A percentile compares a stretch with the other conserved stretches of the same genome.
Evolutionary conservation across 2,797 vertebrate genomes (phyloP).

Genomic region (Alosa sapidissima): DNA sequence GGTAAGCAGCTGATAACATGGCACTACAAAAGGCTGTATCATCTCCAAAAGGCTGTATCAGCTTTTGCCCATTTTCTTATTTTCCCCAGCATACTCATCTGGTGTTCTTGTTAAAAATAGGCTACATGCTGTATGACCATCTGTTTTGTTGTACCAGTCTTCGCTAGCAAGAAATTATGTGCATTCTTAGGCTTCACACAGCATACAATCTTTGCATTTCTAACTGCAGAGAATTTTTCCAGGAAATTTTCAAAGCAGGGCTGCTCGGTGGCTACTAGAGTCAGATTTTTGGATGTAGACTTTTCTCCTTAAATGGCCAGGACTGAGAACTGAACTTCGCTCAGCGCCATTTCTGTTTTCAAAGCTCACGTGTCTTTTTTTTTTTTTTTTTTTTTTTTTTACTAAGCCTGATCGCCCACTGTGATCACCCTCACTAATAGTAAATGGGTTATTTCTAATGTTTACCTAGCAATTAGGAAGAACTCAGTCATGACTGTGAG

Average conservation of each 20-base stretch:
- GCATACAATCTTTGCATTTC: not conserved
- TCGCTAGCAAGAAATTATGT: conserved; percentile 43
- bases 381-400: not conserved
- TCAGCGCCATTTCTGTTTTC: conserved; percentile 49
- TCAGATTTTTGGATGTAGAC: not conserved
- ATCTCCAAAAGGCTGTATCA: conserved; percentile 77
- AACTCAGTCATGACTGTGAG: conserved; percentile 86
- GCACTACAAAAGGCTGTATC: conserved; percentile 77
- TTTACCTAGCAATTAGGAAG: conserved; percentile 83
- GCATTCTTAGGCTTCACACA: not conserved
- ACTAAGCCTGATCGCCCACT: conserved; percentile 39
- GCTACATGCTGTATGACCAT: conserved; percentile 38
- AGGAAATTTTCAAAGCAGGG: not conserved
- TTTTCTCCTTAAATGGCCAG: conserved; percentile 38
- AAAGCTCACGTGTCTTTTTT: conserved; percentile 49
- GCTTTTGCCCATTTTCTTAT: conserved; percentile 51
- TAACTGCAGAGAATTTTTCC: conserved; percentile 1
- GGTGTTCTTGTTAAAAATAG: conserved; percentile 43
- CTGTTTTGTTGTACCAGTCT: conserved; percentile 49
- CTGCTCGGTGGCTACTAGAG: not conserved
- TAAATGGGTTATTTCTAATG: conserved; percentile 52
- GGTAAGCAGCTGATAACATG: conserved; percentile 80
- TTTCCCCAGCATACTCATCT: conserved; percentile 61
- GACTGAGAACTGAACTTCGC: conserved; percentile 45
- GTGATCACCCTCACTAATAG: conserved; percentile 48